A percentile compares a stretch with the other conserved stretches of the same genome.
Evolutionary conservation across 2,797 vertebrate genomes (phyloP).

Genomic region (Rallus crepitans): DNA sequence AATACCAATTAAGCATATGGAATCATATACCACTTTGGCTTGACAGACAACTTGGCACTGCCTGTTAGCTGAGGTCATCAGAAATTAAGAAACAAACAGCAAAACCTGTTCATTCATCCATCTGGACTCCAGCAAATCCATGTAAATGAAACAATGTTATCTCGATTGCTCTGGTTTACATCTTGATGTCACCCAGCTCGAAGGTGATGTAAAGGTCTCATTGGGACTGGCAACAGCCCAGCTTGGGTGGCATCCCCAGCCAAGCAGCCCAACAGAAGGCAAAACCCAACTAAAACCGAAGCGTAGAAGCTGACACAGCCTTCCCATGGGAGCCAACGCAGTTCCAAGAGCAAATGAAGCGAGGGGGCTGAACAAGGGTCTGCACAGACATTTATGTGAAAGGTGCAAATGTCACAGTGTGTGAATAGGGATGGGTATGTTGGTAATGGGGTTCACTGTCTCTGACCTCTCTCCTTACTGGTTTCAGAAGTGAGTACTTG

Average conservation of each 20-base stretch:
- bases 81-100: neutral
- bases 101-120: neutral
- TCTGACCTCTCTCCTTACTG: neutral
- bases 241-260: neutral
- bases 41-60: neutral
- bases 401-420: accelerated
- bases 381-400: neutral
- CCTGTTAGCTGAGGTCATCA: neutral
- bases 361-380: neutral
- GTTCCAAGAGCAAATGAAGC: neutral
- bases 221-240: neutral
- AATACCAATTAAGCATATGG: neutral
- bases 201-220: neutral
- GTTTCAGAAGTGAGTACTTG: neutral
- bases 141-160: neutral
- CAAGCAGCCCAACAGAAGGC: neutral
- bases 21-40: neutral
- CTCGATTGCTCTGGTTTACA: neutral
- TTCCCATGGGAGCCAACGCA: neutral
- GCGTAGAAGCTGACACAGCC: neutral
- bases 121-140: neutral
- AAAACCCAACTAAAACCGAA: neutral
- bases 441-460: accelerated
- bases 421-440: neutral
- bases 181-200: neutral